phyloP scores from a whole-genome alignment of 2,888 invertebrate genomes.

The Tenthredo amoena region DNA sequence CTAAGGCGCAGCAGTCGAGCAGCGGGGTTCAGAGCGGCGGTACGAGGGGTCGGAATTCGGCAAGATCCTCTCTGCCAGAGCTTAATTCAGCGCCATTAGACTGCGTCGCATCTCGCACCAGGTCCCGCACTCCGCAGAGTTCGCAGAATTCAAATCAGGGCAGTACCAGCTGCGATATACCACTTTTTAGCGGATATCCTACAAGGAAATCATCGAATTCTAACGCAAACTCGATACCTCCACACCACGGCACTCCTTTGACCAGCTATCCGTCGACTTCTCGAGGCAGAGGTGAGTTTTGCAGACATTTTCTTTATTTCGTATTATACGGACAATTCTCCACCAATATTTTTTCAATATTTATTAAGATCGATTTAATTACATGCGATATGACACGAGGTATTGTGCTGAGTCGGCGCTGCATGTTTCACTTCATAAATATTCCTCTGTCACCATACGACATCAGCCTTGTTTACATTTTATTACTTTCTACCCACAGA shows the following conservation, averaged over 20 bases:
- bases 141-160: constrained; percentile 67
- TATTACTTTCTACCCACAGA: neutral
- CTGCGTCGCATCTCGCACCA: constrained; percentile 75
- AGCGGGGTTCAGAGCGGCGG: constrained; percentile 64
- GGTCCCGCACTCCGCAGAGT: constrained; percentile 75
- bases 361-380: neutral
- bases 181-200: constrained; percentile 66
- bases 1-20: constrained; percentile 70
- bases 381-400: neutral
- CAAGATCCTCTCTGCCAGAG: constrained; percentile 69
- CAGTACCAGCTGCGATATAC: constrained; percentile 67
- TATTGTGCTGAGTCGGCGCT: neutral
- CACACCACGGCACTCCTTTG: constrained; percentile 65
- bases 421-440: neutral
- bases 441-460: neutral
- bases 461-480: constrained; percentile 2
- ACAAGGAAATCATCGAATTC: constrained; percentile 67
- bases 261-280: constrained; percentile 76
- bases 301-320: neutral
- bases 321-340: neutral
- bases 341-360: neutral
- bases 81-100: constrained; percentile 72
- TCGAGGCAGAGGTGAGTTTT: constrained; percentile 74
- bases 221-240: constrained; percentile 66
- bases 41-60: constrained; percentile 68